Percentiles rank a stretch among this genome's conserved stretches.
These are phyloP conservation scores for Lycia hirtaria DNA, from an alignment of 2,888 invertebrate genomes.

Conservation along the genomic window DNA sequence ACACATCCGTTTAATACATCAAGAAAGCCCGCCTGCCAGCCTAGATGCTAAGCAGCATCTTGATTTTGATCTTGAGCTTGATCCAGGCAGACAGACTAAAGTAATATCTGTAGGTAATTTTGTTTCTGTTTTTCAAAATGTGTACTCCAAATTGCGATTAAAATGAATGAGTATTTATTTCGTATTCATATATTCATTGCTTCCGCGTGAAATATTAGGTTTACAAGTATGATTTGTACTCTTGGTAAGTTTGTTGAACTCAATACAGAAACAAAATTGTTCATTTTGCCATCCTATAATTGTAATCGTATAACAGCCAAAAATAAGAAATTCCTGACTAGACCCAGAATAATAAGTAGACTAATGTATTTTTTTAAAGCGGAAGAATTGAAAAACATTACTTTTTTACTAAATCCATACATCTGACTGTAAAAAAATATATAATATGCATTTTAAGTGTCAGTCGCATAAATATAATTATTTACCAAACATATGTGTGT, in stretches of 20 bases:
- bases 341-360: too few species aligned
- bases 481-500: too few species aligned
- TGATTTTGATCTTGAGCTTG: too few species aligned
- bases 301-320: not conserved
- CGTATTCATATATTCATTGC: conserved; percentile 25
- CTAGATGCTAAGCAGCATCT: not conserved
- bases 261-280: not conserved
- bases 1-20: conserved; percentile 2
- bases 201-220: conserved; percentile 3
- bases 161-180: conserved; percentile 20
- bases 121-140: not conserved
- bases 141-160: conserved; percentile 8
- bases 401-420: too few species aligned
- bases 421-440: too few species aligned
- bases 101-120: not conserved
- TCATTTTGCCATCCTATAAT: not conserved
- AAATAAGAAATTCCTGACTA: too few species aligned
- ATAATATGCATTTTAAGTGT: too few species aligned
- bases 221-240: not conserved
- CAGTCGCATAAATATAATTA: too few species aligned
- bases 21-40: not conserved
- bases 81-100: not conserved
- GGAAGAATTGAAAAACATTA: too few species aligned
- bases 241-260: not conserved
- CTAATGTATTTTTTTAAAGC: too few species aligned